Evolutionary conservation across 2,113 vertebrate species (phyloP).

Genomic region (Camelus dromedarius): DNA sequence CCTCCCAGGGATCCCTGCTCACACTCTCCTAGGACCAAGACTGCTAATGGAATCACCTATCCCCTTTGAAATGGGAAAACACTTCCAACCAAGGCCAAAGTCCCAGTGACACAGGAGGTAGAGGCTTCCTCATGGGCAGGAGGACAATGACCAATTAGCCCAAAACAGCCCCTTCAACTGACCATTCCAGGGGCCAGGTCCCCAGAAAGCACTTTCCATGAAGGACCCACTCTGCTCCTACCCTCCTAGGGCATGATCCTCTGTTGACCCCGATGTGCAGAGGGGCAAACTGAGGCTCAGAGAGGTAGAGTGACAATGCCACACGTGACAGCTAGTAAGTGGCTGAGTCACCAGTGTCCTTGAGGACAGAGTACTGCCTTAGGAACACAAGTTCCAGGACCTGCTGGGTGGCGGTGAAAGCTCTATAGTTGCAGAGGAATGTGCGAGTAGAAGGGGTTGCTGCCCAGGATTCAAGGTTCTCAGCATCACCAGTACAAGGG

Average conservation of each 20-base stretch:
- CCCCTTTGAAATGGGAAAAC: not conserved
- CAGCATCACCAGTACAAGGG: not conserved
- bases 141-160: no score
- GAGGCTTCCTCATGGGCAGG: not conserved
- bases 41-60: no score
- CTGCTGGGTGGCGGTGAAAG: constrained; percentile 88
- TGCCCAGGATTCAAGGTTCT: no score
- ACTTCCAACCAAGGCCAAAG: not conserved
- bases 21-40: not conserved
- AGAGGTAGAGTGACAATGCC: not conserved
- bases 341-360: fast-evolving
- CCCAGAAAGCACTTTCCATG: not conserved
- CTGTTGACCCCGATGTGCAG: not conserved
- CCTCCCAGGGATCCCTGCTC: not conserved
- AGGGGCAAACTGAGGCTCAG: not conserved
- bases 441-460: constrained; percentile 87
- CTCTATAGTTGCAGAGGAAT: constrained; percentile 81
- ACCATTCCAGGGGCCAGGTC: not conserved
- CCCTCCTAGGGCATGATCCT: not conserved
- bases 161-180: not conserved
- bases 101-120: no score
- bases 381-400: constrained; percentile 95
- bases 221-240: not conserved
- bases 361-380: constrained; percentile 83
- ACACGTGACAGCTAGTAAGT: not conserved